Base-by-base conservation (phyloP, 2,888 invertebrate genomes). In the Therioaphis trifolii region DNA sequence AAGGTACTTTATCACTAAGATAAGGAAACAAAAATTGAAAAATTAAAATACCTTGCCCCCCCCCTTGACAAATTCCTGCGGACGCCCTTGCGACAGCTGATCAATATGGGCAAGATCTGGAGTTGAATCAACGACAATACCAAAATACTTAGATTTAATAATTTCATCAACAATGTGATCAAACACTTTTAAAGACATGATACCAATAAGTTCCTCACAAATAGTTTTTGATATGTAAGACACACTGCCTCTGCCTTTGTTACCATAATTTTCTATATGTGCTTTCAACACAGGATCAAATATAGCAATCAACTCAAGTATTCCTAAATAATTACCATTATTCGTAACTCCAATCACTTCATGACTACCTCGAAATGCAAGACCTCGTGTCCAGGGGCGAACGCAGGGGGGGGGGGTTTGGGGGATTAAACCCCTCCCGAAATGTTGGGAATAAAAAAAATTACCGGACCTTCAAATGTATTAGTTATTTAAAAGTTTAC, bases 61-160 rank as follows among this genome's bases (percentile, higher is more conserved):
- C n/a, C n/a, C n/a, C n/a, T n/a, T n/a, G n/a, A n/a, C n/a, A n/a
- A n/a, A n/a, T n/a, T n/a, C n/a, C n/a, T n/a, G n/a, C n/a, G n/a
- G n/a, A n/a, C n/a, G n/a, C n/a, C n/a, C n/a, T n/a, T n/a, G n/a
- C n/a, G n/a, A n/a, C n/a, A n/a, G n/a, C n/a, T n/a, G 87, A 61
- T 86, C 85, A 49, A 85, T 74, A 55, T 85, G 84, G 5, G 84
- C 78, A 49, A 85, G 82, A 71, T 84, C 79, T 4, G 79, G 74
- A 11, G 74, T 84, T 63, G 84, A 84, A 79, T 84, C 68, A 27
- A 79, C 79, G 24, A 63, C 61, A 24, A 85, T 80, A 24, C 75
- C 75, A 66, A 55, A 85, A 66, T 85, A 82, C 61, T 82, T 21
- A n/a, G n/a, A n/a, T n/a, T n/a, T 35, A 24, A 75, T 58, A 12